Conservation (phyloP, 2,888 invertebrate genomes). For the Baronia brevicornis region DNA sequence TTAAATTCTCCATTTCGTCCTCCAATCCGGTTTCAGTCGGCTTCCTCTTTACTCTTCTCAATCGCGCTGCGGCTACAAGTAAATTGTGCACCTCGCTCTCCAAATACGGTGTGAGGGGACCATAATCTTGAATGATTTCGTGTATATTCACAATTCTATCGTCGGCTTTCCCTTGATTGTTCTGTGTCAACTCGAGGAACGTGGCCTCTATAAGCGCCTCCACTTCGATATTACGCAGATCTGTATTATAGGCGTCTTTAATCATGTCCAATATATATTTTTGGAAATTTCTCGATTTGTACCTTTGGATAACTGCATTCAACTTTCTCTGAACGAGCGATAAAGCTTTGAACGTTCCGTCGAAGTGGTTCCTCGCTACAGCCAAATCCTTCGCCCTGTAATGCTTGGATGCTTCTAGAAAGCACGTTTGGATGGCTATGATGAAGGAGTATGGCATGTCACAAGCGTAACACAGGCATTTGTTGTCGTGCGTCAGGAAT, state of each 20-base stretch:
- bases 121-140: constrained; percentile 36
- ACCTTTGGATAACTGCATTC: constrained; percentile 17
- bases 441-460: constrained; percentile 28
- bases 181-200: constrained; percentile 40
- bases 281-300: constrained; percentile 23
- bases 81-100: constrained; percentile 46
- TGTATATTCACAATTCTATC: constrained; percentile 41
- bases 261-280: constrained; percentile 32
- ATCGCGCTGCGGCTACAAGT: constrained; percentile 35
- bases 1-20: constrained; percentile 35
- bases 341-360: constrained; percentile 35
- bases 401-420: constrained; percentile 44
- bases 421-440: constrained; percentile 30
- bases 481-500: constrained; percentile 33
- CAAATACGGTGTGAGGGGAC: constrained; percentile 27
- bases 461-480: constrained; percentile 46
- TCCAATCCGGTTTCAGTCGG: constrained; percentile 26
- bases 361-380: constrained; percentile 49
- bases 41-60: constrained; percentile 28
- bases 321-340: constrained; percentile 30
- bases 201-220: constrained; percentile 44
- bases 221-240: constrained; percentile 30
- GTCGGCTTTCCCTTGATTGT: constrained; percentile 33
- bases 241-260: constrained; percentile 19
- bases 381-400: constrained; percentile 41